Base-by-base conservation (phyloP, 2,888 invertebrate genomes). In the Tethea ocularis region DNA sequence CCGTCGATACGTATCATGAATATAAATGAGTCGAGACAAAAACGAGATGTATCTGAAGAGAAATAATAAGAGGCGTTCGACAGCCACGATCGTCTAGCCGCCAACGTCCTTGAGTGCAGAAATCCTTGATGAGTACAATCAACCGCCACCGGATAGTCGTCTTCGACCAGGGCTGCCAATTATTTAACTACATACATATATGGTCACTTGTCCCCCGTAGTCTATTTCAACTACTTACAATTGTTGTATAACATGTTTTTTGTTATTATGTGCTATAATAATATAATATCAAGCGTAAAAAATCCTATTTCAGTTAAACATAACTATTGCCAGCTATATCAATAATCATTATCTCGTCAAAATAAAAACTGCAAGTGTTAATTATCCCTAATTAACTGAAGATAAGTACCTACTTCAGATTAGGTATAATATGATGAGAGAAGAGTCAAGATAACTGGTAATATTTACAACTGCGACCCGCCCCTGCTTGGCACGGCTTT, bases 71-170 rank as follows among this genome's bases (percentile, higher is more conserved):
- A 89, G 85, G 78, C 87, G 84, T 86, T 86, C 83, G 87, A 87
- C 87, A 84, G 79, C 76, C 76, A 80, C 84, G 84, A 84, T 87
- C 84, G 90, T 87, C 91, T 89, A 90, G 89, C 82, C 82, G 86
- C 75, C 77, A 80, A 80, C 91, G 92, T 93, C 92, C 92, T 93
- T 93, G 92, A 91, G 87, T 86, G 87, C 83, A 90, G 89, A 90
- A 89, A 93, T 90, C 92, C 92, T 93, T 91, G 92, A 93, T 93
- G 92, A 90, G 92, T 91, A 91, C 92, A 93, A 89, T 93, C 91
- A 93, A 93, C 92, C 89, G 91, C 90, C 90, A 89, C 90, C 87
- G 91, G 88, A 87, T 88, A 90, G 87, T 86, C 79, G 80, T 73
- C 82, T 83, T 73, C 82, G 82, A 82, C 75, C 86, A 91, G 91